Percentiles rank a stretch among this genome's conserved stretches.
phyloP scores from a whole-genome alignment of 2,797 vertebrate genomes.

The Smutsia temminckii region DNA sequence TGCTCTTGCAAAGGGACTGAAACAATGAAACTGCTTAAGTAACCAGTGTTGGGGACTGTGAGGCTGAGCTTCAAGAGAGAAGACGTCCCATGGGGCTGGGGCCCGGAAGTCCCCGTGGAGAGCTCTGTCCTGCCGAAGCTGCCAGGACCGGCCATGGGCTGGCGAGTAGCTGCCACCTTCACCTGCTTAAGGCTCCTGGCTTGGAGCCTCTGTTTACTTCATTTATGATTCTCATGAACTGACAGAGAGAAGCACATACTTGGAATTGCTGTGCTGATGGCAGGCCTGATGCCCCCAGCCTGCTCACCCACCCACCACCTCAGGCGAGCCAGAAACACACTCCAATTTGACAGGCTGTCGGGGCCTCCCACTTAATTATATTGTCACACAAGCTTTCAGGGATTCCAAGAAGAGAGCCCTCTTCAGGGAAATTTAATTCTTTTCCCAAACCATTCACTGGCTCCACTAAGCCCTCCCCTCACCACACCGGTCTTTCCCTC shows the following conservation, averaged over 20 bases:
- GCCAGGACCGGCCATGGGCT: accelerated
- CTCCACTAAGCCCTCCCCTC: background rate
- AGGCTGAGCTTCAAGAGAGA: background rate
- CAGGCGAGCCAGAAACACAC: background rate
- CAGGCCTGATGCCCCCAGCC: background rate
- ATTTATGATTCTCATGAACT: background rate
- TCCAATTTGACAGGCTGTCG: background rate
- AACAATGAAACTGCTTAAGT: accelerated
- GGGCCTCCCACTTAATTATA: slow-evolving; percentile 56
- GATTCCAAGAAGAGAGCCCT: slow-evolving; percentile 11
- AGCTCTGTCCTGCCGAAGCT: background rate
- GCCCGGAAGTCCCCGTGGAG: background rate
- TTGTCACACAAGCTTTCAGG: slow-evolving; percentile 57
- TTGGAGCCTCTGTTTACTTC: background rate
- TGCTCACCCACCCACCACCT: background rate
- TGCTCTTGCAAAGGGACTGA: background rate
- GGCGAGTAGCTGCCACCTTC: background rate
- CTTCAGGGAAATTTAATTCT: slow-evolving; percentile 40
- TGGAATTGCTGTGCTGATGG: background rate
- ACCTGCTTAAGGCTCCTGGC: background rate
- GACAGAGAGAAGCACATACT: background rate
- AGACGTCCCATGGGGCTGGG: background rate
- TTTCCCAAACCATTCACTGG: background rate
- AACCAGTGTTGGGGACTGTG: background rate
- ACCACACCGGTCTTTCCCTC: background rate